Percentiles rank a stretch among this genome's conserved stretches.
Evolutionary conservation across 92 coral and sea anemone genomes (phyloP).

Genomic region (Isaurus tuberculatus): DNA sequence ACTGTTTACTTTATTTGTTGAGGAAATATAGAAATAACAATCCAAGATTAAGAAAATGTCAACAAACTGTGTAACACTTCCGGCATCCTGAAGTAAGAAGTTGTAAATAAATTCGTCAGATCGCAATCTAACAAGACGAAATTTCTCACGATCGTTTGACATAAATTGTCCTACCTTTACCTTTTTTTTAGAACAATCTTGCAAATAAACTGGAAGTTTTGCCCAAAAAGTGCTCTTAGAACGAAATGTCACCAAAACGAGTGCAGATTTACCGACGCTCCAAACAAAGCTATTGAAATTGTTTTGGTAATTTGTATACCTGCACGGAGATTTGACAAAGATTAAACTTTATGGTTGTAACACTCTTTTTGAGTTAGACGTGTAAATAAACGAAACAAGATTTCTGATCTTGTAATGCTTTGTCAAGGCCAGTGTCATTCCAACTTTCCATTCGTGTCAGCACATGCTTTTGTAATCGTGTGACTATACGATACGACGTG

Average conservation of each 20-base stretch:
- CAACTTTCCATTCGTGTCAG: slow-evolving; percentile 11
- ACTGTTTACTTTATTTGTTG: too few species aligned
- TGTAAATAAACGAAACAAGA: slow-evolving; percentile 1
- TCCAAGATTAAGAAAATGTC: background rate
- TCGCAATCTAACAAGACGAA: slow-evolving; percentile 18
- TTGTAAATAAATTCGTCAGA: slow-evolving; percentile 13
- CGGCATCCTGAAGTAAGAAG: slow-evolving; percentile 4
- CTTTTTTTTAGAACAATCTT: background rate
- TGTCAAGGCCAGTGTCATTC: slow-evolving; percentile 13
- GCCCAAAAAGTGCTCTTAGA: slow-evolving; percentile 1
- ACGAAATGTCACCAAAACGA: slow-evolving; percentile 1
- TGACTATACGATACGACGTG: slow-evolving; percentile 16
- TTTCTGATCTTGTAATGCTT: slow-evolving; percentile 9
- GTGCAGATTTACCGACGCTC: slow-evolving; percentile 21
- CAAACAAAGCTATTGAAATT: slow-evolving; percentile 16
- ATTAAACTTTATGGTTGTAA: slow-evolving; percentile 1
- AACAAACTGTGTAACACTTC: background rate
- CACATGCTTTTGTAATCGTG: slow-evolving; percentile 23
- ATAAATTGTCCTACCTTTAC: background rate
- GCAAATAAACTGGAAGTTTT: slow-evolving; percentile 15
- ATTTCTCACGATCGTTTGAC: slow-evolving; percentile 10
- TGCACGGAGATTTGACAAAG: slow-evolving; percentile 19
- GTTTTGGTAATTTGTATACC: background rate
- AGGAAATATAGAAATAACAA: too few species aligned
- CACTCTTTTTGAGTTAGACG: slow-evolving; percentile 7